phyloP scores from a whole-genome alignment of 2,113 vertebrate genomes.

The Perca schrenkii region DNA sequence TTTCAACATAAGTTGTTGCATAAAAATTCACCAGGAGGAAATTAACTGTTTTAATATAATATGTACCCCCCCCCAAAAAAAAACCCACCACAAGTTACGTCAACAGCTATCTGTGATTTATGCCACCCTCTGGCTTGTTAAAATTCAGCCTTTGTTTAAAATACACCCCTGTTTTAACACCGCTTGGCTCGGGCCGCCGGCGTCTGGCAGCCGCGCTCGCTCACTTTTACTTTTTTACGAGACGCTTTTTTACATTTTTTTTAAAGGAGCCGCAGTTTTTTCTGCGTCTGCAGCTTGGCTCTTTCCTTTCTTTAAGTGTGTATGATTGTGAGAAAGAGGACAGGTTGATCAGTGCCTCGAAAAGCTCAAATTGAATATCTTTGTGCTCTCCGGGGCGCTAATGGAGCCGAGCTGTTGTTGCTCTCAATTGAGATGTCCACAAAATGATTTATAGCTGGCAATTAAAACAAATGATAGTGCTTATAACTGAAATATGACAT shows the following conservation, averaged over 20 bases:
- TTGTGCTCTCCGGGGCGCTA: conserved; percentile 5
- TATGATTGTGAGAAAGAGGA: background rate
- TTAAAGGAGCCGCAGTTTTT: conserved; percentile 4
- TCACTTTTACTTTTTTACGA: conserved; percentile 15
- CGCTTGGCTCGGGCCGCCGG: conserved; percentile 3
- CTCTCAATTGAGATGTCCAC: conserved; percentile 52
- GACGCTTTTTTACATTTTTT: background rate
- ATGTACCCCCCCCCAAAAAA: too few species aligned
- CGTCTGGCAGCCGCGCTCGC: background rate
- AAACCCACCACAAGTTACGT: conserved; percentile 36
- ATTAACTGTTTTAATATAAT: too few species aligned
- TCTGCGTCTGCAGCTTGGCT: background rate
- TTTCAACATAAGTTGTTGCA: too few species aligned
- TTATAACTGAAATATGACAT: conserved; percentile 7
- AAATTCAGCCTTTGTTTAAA: conserved; percentile 60
- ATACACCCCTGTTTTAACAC: conserved; percentile 37
- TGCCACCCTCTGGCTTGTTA: conserved; percentile 48
- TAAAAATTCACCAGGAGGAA: too few species aligned
- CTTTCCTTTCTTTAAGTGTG: background rate
- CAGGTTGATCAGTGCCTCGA: conserved; percentile 39
- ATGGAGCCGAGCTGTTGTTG: conserved; percentile 4
- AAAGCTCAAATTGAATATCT: background rate
- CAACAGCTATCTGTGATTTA: conserved; percentile 29
- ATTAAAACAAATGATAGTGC: conserved; percentile 49
- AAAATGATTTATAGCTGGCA: conserved; percentile 37